Evolutionary conservation across 53 echinoderm and acorn worm species (phyloP), one percentile per base, ranked within the genome.

Genomic region (Paelopatides confundens): DNA sequence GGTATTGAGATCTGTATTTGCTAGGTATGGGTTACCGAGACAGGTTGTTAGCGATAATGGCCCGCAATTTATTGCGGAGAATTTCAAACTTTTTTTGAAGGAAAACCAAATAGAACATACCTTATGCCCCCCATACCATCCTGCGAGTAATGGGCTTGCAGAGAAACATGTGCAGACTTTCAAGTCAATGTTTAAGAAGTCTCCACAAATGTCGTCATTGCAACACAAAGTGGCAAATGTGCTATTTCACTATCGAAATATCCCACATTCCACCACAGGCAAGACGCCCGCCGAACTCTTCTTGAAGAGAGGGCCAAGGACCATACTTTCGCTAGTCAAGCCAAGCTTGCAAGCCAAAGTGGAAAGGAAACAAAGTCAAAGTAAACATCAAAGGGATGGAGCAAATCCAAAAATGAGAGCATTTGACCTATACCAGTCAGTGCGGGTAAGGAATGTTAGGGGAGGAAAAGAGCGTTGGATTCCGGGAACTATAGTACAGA

Each of bases 271-370:
- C 8, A 92, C 88, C 35, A 88, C 92, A 35, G 88, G 92, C 29
- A 91, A 76, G 84, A 88, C 92, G 54, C 92, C 92, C 17, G 87
- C 92, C 28, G 92, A 91, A 77, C 62, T 87, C 8, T 91, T 91
- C 38, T 66, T 88, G 32, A 85, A 87, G 67, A 39, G 92, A 21
- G 76, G 71, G 29, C 88, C 92, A 0, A 53, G 88, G 85, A 92
- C 88, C 1, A 28, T 38, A 26, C 79, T 92, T 77, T 82, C 87
- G 30, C 65, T 87, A 4, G 69, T 91, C n/a, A 87, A 91, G 47
- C 91, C 83, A 54, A 76, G 38, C 39, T 66, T 88, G 29, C n/a
- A n/a, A n/a, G n/a, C n/a, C n/a, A n/a, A n/a, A n/a, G n/a, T n/a
- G n/a, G n/a, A n/a, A n/a, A n/a, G n/a, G n/a, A 50, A 66, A 62